Percentiles rank a stretch among this genome's conserved stretches.
Evolutionary conservation across 2,797 vertebrate genomes (phyloP).

Genomic region (Pseudomugil gertrudae): DNA sequence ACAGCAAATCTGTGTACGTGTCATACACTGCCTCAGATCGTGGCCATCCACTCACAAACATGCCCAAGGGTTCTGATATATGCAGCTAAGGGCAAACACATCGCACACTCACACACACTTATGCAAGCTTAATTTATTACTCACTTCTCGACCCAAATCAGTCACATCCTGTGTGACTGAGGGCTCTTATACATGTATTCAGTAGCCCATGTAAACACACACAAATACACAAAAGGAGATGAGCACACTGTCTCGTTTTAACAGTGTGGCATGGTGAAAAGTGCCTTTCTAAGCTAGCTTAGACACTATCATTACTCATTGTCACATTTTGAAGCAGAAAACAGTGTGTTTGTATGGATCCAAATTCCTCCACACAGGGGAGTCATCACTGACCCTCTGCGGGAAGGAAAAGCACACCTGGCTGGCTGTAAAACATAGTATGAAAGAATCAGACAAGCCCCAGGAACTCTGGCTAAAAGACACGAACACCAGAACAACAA

Average conservation of each 20-base stretch:
- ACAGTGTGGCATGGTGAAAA: conserved; percentile 20
- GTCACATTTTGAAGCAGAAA: conserved; percentile 50
- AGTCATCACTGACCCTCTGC: conserved; percentile 31
- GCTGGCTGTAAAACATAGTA: conserved; percentile 30
- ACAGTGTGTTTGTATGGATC: conserved; percentile 36
- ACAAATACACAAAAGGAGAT: conserved; percentile 33
- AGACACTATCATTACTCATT: conserved; percentile 58
- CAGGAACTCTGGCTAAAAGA: conserved; percentile 45
- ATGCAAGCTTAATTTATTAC: conserved; percentile 73
- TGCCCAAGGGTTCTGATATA: conserved; percentile 51
- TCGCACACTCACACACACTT: conserved; percentile 43
- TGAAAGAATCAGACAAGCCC: conserved; percentile 41
- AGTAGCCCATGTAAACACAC: conserved; percentile 40
- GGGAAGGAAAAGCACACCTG: conserved; percentile 50
- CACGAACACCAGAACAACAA: conserved; percentile 14
- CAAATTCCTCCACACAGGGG: conserved; percentile 41
- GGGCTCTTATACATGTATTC: conserved; percentile 54
- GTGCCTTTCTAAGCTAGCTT: conserved; percentile 30
- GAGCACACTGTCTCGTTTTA: conserved; percentile 30
- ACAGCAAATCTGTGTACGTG: conserved; percentile 53
- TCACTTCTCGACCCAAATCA: conserved; percentile 79
- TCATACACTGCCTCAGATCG: conserved; percentile 55
- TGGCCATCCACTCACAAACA: conserved; percentile 56
- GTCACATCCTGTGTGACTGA: conserved; percentile 69
- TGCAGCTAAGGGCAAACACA: conserved; percentile 51